phyloP scores from a whole-genome alignment of 1,140 invertebrate genomes.

The Eubasilissa regina region DNA sequence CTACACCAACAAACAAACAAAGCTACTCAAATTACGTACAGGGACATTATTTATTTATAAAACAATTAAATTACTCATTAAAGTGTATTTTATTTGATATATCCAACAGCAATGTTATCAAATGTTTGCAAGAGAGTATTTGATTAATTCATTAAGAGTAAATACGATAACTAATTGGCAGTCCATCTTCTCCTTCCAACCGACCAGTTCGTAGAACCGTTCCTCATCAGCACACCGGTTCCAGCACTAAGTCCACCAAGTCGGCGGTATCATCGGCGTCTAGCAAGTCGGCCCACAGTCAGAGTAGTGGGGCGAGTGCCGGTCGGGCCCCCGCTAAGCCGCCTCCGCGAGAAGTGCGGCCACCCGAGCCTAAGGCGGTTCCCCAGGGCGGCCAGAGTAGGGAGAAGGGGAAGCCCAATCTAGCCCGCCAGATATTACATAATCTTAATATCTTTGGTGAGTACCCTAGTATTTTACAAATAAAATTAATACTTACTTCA shows the following conservation, averaged over 20 bases:
- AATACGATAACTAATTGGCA: no score
- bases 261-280: conserved; percentile 61
- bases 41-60: no score
- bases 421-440: conserved; percentile 83
- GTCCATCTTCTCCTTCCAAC: no score
- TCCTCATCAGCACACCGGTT: conserved; percentile 69
- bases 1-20: no score
- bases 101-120: no score
- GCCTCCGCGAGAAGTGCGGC: conserved; percentile 46
- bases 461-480: conserved; percentile 51
- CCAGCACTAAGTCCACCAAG: conserved; percentile 66
- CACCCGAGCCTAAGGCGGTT: conserved; percentile 28
- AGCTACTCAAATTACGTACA: no score
- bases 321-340: conserved; percentile 53
- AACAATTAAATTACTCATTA: no score
- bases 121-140: no score
- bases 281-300: conserved; percentile 60
- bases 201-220: conserved; percentile 63
- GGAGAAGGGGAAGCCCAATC: conserved; percentile 72
- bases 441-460: conserved; percentile 87
- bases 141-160: no score
- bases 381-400: conserved; percentile 61
- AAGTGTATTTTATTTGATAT: no score
- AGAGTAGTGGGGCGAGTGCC: conserved; percentile 29
- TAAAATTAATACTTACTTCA: background rate